Evolutionary conservation across 2,797 vertebrate species (phyloP).

Genomic region (Ctenopoma multispine): DNA sequence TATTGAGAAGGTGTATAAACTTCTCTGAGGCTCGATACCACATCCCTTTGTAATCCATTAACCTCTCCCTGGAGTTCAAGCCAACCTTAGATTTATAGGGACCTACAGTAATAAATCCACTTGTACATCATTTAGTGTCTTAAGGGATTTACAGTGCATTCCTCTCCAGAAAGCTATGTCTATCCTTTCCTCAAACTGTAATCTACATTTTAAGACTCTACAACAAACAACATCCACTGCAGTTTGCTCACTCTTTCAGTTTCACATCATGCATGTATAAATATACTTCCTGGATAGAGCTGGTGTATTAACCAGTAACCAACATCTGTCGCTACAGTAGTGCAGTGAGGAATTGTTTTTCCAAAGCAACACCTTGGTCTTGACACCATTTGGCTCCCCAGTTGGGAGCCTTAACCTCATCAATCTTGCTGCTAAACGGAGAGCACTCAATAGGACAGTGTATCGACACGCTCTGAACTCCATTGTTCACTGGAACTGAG

Average conservation of each 20-base stretch:
- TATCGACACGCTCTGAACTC: conserved; percentile 85
- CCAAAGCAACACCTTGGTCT: conserved; percentile 78
- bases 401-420: conserved; percentile 84
- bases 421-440: conserved; percentile 86
- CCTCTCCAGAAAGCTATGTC: conserved; percentile 76
- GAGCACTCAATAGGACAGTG: conserved; percentile 85
- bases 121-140: conserved; percentile 90
- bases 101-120: conserved; percentile 88
- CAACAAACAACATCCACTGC: conserved; percentile 11
- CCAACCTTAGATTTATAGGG: conserved; percentile 88
- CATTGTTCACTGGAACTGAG: conserved; percentile 87
- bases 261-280: conserved; percentile 10
- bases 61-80: conserved; percentile 89
- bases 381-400: conserved; percentile 77
- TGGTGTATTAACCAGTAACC: conserved; percentile 27
- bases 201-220: conserved; percentile 59
- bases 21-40: conserved; percentile 86
- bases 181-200: conserved; percentile 65
- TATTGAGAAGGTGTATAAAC: conserved; percentile 91
- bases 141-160: conserved; percentile 81
- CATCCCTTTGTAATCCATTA: conserved; percentile 92
- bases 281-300: conserved; percentile 14
- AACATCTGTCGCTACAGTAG: conserved; percentile 8
- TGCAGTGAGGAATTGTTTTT: conserved; percentile 57
- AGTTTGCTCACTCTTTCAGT: conserved; percentile 32